phyloP scores from a whole-genome alignment of 2,113 vertebrate species.

The Hassar affinis region DNA sequence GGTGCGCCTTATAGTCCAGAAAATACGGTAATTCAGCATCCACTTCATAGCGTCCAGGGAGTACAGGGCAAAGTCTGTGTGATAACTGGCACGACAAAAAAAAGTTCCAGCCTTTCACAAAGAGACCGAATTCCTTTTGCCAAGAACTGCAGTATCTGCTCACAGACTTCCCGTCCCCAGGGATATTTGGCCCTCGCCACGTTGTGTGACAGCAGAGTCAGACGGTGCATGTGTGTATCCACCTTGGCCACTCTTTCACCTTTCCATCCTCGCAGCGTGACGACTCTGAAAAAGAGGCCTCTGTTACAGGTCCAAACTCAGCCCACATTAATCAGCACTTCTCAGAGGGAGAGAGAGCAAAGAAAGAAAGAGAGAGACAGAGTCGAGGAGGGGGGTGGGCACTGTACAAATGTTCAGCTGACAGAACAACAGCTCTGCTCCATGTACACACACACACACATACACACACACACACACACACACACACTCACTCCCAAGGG shows the following conservation, averaged over 20 bases:
- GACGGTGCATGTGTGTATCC: neutral
- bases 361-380: constrained; percentile 22
- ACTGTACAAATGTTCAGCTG: constrained; percentile 41
- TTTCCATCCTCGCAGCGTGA: constrained; percentile 22
- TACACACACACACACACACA: constrained; percentile 23
- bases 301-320: constrained; percentile 34
- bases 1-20: too few relatives aligned
- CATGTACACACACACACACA: constrained; percentile 29
- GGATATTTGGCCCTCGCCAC: constrained; percentile 14
- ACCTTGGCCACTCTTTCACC: constrained; percentile 30
- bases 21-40: neutral
- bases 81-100: constrained; percentile 4
- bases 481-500: constrained; percentile 37
- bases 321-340: constrained; percentile 43
- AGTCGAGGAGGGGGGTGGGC: neutral
- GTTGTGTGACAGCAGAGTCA: constrained; percentile 18
- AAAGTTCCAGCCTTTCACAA: neutral
- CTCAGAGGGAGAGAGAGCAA: constrained; percentile 21
- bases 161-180: constrained; percentile 21
- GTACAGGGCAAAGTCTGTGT: neutral
- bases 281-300: constrained; percentile 31
- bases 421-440: neutral
- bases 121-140: constrained; percentile 12
- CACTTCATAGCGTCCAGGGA: neutral
- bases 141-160: constrained; percentile 31